Evolutionary conservation across 1,140 invertebrate genomes (phyloP).

Genomic region (Oscheius sp.): DNA sequence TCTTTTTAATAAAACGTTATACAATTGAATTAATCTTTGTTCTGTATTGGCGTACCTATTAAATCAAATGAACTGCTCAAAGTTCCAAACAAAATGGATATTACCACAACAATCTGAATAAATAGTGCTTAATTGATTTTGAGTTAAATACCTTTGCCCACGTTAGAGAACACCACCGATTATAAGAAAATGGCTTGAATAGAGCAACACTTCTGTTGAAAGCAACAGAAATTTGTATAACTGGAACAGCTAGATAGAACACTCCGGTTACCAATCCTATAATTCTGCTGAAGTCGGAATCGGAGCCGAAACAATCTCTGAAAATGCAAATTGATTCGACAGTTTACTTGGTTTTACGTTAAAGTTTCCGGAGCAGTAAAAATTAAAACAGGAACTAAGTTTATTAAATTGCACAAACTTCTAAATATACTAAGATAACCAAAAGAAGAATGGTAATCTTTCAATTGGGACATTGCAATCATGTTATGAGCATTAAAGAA

Average conservation of each 20-base stretch:
- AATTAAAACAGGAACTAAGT: too few relatives aligned
- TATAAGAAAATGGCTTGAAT: neutral
- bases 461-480: too few relatives aligned
- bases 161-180: neutral
- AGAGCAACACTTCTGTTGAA: neutral
- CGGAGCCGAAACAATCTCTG: neutral
- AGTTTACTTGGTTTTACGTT: neutral
- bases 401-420: too few relatives aligned
- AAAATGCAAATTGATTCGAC: neutral
- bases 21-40: neutral
- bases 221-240: neutral
- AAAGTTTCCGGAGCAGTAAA: too few relatives aligned
- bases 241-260: neutral
- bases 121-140: neutral
- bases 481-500: too few relatives aligned
- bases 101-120: neutral
- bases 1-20: too few relatives aligned
- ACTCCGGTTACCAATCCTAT: neutral
- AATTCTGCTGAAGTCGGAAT: neutral
- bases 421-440: too few relatives aligned
- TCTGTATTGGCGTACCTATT: neutral
- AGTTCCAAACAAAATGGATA: neutral
- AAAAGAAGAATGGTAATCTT: too few relatives aligned
- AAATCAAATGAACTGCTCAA: neutral
- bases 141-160: neutral